These are phyloP conservation scores for Chalcosyrphus nemorum DNA, from an alignment of 2,888 invertebrate genomes.

Conservation along the genomic window DNA sequence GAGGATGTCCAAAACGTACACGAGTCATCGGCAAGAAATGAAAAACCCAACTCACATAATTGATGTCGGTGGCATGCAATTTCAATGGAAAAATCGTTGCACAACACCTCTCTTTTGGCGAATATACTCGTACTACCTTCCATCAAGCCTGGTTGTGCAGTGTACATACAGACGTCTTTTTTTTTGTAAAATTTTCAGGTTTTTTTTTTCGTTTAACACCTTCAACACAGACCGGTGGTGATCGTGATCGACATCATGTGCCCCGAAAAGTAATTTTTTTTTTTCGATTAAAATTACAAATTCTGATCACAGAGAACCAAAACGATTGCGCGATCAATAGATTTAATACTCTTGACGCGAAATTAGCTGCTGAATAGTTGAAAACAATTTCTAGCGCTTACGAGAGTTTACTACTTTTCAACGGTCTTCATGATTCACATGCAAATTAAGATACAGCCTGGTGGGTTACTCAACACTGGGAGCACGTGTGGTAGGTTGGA, in stretches of 20 bases:
- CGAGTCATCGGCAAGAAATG: neutral
- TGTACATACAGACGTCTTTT: neutral
- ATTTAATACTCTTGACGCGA: neutral
- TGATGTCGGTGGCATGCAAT: slow-evolving; percentile 24
- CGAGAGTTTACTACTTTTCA: neutral
- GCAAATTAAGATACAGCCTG: neutral
- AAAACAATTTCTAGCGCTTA: neutral
- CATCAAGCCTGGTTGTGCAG: neutral
- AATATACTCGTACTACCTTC: too few relatives aligned
- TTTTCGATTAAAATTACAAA: slow-evolving; percentile 30
- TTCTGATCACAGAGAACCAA: slow-evolving; percentile 34
- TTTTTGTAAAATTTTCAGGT: slow-evolving; percentile 4
- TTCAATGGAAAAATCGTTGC: slow-evolving; percentile 46
- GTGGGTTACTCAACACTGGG: neutral
- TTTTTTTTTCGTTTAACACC: slow-evolving; percentile 3
- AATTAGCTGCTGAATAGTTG: neutral
- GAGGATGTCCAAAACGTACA: neutral
- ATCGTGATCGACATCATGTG: slow-evolving; percentile 37
- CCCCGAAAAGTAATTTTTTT: slow-evolving; percentile 23
- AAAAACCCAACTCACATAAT: slow-evolving; percentile 33
- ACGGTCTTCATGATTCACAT: neutral
- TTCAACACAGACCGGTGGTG: slow-evolving; percentile 6
- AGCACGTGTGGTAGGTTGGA: neutral
- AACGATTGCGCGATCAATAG: slow-evolving; percentile 18
- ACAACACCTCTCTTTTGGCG: slow-evolving; percentile 37